Evolutionary conservation across 2,113 vertebrate species (phyloP), one percentile per base, ranked within the genome.

Genomic region (Lamprotornis superbus): DNA sequence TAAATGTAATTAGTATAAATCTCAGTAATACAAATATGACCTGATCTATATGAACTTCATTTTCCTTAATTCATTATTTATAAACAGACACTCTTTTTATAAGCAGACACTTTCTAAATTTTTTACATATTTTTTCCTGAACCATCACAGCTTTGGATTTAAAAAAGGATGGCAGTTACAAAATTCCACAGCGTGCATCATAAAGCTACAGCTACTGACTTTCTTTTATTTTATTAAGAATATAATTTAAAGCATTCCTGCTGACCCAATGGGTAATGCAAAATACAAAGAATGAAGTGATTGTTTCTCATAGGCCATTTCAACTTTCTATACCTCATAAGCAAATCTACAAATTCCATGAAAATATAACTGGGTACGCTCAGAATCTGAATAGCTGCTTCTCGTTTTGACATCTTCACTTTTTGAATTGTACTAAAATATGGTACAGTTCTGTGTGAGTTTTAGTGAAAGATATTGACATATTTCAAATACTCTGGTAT

Each of bases 61-160:
- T 69, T 65, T 49, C 15, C 2, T 59, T 44, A 35, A 33, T 74
- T 86, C 5, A 19, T 22, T 76, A 61, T 53, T 85, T 56, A 64
- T 49, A 53, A 67, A 35, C 2, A 39, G 22, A 28, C 5, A 16
- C 4, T 77, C 12, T 49, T 67, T 53, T 79, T 42, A 60, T n/a
- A 44, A 57, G 46, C 9, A 73, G 31, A 33, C 5, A 23, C 1
- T 2, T 5, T 21, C 7, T 27, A 0, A 13, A n/a, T 55, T 15
- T n/a, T 46, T 68, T 63, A 5, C 3, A 5, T 52, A 11, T 25
- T 55, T 42, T 27, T 27, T 35, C 15, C 12, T 69, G 21, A 83
- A 69, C 24, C 86, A 40, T 70, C 44, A 63, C 42, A 59, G 3
- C 8, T 15, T 15, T 87, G 15, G 15, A 67, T 47, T 75, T 44